Conservation (phyloP, 2,888 invertebrate species). For the Desoria tigrina region DNA sequence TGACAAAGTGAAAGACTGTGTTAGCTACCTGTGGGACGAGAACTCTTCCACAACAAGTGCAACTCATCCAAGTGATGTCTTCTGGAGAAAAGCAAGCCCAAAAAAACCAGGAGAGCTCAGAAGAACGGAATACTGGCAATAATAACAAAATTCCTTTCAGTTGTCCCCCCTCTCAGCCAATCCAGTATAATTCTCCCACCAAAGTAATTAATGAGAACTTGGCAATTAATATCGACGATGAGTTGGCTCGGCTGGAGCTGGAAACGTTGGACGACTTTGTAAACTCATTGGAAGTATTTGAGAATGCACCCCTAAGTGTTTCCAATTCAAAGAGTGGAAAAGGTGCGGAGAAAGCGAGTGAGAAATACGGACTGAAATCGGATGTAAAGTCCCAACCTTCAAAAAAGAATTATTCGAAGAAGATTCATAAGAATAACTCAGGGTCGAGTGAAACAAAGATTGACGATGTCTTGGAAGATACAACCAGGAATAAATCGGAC, state of each 20-base stretch:
- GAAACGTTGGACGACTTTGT: conserved; percentile 46
- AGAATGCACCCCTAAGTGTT: not conserved
- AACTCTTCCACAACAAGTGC: conserved; percentile 27
- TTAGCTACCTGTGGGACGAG: conserved; percentile 14
- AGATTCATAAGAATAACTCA: too few species aligned
- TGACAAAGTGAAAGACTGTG: not conserved
- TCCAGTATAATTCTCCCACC: conserved; percentile 9
- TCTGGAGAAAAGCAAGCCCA: conserved; percentile 18
- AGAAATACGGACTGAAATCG: too few species aligned
- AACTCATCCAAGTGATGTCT: conserved; percentile 35
- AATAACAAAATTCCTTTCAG: not conserved
- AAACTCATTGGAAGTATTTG: conserved; percentile 15
- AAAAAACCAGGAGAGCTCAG: conserved; percentile 6
- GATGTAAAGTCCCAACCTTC: too few species aligned
- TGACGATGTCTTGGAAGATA: too few species aligned
- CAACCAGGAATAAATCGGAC: conserved; percentile 15
- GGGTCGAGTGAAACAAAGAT: too few species aligned
- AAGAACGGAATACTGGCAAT: conserved; percentile 5
- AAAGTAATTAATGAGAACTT: conserved; percentile 27
- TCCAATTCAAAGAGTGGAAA: not conserved
- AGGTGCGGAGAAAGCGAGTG: not conserved
- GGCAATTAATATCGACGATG: conserved; percentile 48
- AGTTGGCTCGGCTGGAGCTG: conserved; percentile 47
- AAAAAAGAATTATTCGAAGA: too few species aligned
- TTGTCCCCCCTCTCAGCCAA: not conserved